A percentile compares a stretch with the other conserved stretches of the same genome.
Conservation (phyloP, 37 sponge, comb jelly and placozoan genomes). For the Ianthella basta region DNA sequence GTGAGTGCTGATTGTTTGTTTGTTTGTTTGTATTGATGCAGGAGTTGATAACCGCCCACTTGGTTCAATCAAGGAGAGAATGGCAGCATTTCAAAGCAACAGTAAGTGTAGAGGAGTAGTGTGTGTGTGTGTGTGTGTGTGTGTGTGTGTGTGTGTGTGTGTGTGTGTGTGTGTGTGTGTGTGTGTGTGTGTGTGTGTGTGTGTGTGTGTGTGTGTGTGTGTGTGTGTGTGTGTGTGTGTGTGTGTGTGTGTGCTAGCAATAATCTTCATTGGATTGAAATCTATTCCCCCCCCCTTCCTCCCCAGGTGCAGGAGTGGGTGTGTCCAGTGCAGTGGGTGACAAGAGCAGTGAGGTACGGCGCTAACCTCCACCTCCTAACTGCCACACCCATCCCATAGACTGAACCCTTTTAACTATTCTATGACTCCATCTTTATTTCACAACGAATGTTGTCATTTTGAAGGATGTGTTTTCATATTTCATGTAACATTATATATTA, state of each 20-base stretch:
- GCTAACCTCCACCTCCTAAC: background rate
- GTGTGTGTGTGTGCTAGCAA: conserved; percentile 5
- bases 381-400: background rate
- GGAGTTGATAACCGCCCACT: conserved; percentile 29
- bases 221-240: conserved; percentile 19
- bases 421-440: too few species aligned
- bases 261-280: background rate
- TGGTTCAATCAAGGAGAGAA: conserved; percentile 28
- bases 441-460: too few species aligned
- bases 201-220: background rate
- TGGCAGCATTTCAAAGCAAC: conserved; percentile 25
- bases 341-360: too few species aligned
- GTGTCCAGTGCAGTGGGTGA: too few species aligned
- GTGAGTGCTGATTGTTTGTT: too few species aligned
- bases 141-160: background rate
- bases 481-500: too few species aligned
- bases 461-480: too few species aligned
- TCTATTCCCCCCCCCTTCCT: too few species aligned
- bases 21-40: background rate
- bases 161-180: conserved; percentile 12
- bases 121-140: background rate
- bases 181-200: background rate
- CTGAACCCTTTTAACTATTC: background rate
- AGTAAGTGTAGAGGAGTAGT: background rate
- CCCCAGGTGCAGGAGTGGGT: too few species aligned